Evolutionary conservation across 2,888 invertebrate genomes (phyloP).

Genomic region (Cryptus armator): DNA sequence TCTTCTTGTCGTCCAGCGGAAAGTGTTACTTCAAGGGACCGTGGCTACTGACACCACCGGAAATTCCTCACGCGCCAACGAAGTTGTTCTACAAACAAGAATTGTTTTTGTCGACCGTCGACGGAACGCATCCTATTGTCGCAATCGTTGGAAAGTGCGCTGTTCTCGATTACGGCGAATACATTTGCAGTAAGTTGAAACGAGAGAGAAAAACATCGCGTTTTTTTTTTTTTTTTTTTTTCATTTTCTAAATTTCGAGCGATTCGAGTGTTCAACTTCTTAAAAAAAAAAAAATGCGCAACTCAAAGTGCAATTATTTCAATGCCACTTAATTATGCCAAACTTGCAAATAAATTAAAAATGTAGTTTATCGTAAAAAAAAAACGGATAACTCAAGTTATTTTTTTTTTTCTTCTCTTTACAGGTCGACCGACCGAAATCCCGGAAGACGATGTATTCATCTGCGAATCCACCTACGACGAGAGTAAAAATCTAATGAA

Average conservation of each 20-base stretch:
- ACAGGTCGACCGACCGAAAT: constrained; percentile 97
- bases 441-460: constrained; percentile 95
- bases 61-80: constrained; percentile 92
- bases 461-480: constrained; percentile 97
- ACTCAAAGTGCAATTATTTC: not conserved
- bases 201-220: not conserved
- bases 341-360: too few relatives aligned
- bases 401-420: not conserved
- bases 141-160: constrained; percentile 96
- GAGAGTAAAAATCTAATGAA: constrained; percentile 93
- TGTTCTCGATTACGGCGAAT: constrained; percentile 96
- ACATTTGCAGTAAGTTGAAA: constrained; percentile 91
- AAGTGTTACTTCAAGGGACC: constrained; percentile 97
- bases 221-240: not conserved
- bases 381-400: not conserved
- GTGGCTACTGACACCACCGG: constrained; percentile 95
- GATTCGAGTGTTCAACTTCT: too few relatives aligned
- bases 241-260: too few relatives aligned
- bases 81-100: constrained; percentile 97
- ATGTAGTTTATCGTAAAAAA: too few relatives aligned
- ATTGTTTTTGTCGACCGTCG: constrained; percentile 95
- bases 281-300: not conserved
- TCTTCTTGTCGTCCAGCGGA: constrained; percentile 87
- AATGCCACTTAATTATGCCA: not conserved
- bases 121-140: constrained; percentile 96